These are phyloP conservation scores for Whitmania pigra DNA, from an alignment of 1,140 invertebrate species.

Conservation along the genomic window DNA sequence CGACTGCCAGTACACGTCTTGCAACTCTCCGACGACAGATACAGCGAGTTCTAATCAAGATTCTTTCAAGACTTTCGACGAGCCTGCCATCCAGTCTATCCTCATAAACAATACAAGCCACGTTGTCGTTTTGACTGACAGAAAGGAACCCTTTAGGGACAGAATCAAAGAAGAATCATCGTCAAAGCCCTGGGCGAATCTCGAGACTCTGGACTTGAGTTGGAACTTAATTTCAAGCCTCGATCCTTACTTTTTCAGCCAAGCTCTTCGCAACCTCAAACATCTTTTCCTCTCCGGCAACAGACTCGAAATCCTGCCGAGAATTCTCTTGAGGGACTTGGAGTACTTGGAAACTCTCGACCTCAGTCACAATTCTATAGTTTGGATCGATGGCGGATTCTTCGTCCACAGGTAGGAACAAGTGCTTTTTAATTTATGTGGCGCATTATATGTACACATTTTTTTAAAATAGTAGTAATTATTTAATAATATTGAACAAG, in stretches of 20 bases:
- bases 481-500: no score
- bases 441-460: no score
- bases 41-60: background rate
- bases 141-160: background rate
- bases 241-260: background rate
- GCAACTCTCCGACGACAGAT: background rate
- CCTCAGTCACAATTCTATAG: constrained; percentile 16
- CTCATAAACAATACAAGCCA: no score
- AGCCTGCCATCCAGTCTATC: background rate
- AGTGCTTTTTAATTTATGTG: no score
- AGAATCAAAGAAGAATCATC: background rate
- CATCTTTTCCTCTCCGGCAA: constrained; percentile 10
- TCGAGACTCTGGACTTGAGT: constrained; percentile 6
- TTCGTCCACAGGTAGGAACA: constrained; percentile 6
- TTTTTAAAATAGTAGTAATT: no score
- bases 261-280: background rate
- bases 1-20: no score
- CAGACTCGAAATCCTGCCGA: background rate
- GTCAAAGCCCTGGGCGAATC: background rate
- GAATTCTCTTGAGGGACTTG: constrained; percentile 8
- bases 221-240: background rate
- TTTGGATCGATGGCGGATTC: constrained; percentile 18
- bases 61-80: background rate
- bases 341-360: constrained; percentile 8
- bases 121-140: background rate